Evolutionary conservation across 2,113 vertebrate genomes (phyloP).

Genomic region (Cisticola juncidis): DNA sequence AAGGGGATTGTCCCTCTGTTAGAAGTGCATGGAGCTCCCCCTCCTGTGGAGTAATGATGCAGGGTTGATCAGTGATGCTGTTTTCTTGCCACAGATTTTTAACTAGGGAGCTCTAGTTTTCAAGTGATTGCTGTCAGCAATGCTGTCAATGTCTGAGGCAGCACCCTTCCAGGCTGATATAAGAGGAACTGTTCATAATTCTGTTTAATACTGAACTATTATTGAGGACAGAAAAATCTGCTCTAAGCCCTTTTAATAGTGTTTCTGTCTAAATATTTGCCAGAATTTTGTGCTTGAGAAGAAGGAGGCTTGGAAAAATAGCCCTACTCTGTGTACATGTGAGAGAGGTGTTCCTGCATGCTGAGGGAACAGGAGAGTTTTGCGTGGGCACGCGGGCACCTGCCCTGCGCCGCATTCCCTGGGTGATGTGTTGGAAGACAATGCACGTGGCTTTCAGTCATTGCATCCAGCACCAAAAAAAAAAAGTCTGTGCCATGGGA

Average conservation of each 20-base stretch:
- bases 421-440: not conserved
- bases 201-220: conserved; percentile 60
- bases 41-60: not conserved
- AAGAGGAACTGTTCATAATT: conserved; percentile 68
- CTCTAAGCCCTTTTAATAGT: conserved; percentile 65
- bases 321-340: not conserved
- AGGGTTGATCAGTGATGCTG: not conserved
- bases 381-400: fast-evolving
- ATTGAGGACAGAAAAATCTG: conserved; percentile 59
- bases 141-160: conserved; percentile 26
- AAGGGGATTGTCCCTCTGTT: not conserved
- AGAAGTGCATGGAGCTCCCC: not conserved
- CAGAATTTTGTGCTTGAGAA: conserved; percentile 43
- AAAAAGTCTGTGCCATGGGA: not conserved
- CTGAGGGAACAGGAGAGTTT: not conserved
- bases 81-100: conserved; percentile 20
- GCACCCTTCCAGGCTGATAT: conserved; percentile 41
- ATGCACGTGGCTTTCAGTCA: not conserved
- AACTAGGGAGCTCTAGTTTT: not conserved
- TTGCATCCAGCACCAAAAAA: not conserved
- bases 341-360: not conserved
- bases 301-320: conserved; percentile 27
- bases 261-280: conserved; percentile 76
- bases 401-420: not conserved
- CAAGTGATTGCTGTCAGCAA: conserved; percentile 39